Evolutionary conservation across 2,888 invertebrate genomes (phyloP), one percentile per base, ranked within the genome.

Genomic region (Trichogramma evanescens): DNA sequence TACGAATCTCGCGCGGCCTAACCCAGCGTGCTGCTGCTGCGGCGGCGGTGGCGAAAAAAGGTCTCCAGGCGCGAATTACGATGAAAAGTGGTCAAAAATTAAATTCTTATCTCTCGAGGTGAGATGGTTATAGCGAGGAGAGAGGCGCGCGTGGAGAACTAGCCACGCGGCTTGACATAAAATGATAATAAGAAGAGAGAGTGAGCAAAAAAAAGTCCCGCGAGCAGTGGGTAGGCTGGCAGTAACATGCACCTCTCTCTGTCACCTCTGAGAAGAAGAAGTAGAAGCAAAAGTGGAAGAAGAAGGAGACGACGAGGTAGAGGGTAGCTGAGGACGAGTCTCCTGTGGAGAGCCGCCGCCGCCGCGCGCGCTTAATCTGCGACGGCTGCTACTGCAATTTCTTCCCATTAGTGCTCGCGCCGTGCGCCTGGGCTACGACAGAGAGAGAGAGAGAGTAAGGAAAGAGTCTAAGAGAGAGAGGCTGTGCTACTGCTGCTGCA

Each of bases 361-460:
- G 67, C 68, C 64, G 69, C 67, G 68, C 71, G 70, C 71, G 71
- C 71, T 76, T 76, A 76, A 76, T 76, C 76, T 72, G 70, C 68
- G 71, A 26, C 26, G 26, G 75, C 76, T 70, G 72, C 72, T 74
- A 70, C 69, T 73, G 75, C 76, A 76, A 76, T 76, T 76, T 76
- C 76, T 76, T 75, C 72, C 75, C 74, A 75, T 76, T 76, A 75
- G 74, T 70, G 69, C 69, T 70, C 70, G 71, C 71, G 46, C 8
- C 38, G 10, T 8, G 52, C 5, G 39, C 13, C n/a, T 13, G 49
- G 41, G 13, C 49, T 26, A 26, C 26, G 26, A 26, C 26, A 26
- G 26, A 26, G n/a, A 6, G 10, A 6, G 13, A 26, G 26, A 26
- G 26, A 26, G 26, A 2, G 3, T 26, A 26, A 26, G 26, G 26